These are phyloP conservation scores for Paradisaea rubra DNA, from an alignment of 2,113 vertebrate species.

Conservation along the genomic window DNA sequence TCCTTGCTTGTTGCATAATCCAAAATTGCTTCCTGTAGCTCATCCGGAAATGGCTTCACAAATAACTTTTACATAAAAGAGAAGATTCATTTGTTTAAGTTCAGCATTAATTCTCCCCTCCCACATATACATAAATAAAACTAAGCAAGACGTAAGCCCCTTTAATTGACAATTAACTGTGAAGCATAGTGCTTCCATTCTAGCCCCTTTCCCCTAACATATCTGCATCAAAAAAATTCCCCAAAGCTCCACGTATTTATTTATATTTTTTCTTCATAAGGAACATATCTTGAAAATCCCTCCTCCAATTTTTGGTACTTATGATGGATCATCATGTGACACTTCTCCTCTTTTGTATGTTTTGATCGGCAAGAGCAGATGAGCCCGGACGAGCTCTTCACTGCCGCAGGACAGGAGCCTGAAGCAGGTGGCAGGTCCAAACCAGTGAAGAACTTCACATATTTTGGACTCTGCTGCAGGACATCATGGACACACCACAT, in stretches of 20 bases:
- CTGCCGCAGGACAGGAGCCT: background rate
- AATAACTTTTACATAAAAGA: background rate
- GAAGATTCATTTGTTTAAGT: background rate
- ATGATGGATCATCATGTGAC: fast-evolving
- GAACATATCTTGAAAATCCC: fast-evolving
- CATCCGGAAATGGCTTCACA: conserved; percentile 73
- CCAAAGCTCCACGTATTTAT: background rate
- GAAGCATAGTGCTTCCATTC: background rate
- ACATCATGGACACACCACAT: fast-evolving
- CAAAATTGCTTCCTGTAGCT: conserved; percentile 76
- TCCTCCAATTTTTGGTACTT: background rate
- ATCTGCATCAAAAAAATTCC: background rate
- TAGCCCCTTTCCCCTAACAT: background rate
- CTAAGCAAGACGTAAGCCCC: background rate
- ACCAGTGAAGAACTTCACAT: fast-evolving
- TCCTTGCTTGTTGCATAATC: conserved; percentile 65
- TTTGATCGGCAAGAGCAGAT: background rate
- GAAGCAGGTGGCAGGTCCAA: background rate
- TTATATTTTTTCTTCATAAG: background rate
- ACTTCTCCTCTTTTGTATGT: fast-evolving
- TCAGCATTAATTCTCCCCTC: background rate
- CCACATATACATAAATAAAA: fast-evolving
- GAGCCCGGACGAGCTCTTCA: fast-evolving
- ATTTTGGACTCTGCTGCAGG: background rate
- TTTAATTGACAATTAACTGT: background rate